Conservation (phyloP, 1,140 invertebrate species). For the Sitodiplosis mosellana region DNA sequence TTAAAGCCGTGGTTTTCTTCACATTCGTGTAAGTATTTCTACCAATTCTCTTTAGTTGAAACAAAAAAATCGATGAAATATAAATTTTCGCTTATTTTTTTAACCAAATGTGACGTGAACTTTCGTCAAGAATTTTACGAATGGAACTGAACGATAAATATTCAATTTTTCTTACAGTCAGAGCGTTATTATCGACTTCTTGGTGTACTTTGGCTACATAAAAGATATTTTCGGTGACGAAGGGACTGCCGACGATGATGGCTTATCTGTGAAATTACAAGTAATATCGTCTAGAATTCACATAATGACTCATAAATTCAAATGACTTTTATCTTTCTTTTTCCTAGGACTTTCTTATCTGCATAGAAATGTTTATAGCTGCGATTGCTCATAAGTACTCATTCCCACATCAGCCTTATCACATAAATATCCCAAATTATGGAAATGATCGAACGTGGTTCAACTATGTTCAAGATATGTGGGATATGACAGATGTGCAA, state of each 20-base stretch:
- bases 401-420: slow-evolving; percentile 78
- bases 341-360: slow-evolving; percentile 83
- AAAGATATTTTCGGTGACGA: slow-evolving; percentile 37
- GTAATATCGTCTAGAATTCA: slow-evolving; percentile 24
- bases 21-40: slow-evolving; percentile 87
- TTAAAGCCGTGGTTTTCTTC: slow-evolving; percentile 94
- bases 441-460: slow-evolving; percentile 29
- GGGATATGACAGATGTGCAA: slow-evolving; percentile 86
- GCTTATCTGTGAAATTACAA: slow-evolving; percentile 56
- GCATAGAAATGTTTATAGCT: slow-evolving; percentile 94
- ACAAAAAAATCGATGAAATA: too few species aligned
- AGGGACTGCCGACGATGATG: slow-evolving; percentile 28
- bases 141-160: background rate
- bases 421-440: slow-evolving; percentile 25
- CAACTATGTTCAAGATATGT: slow-evolving; percentile 60
- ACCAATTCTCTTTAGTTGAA: too few species aligned
- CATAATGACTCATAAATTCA: too few species aligned
- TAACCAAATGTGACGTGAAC: too few species aligned
- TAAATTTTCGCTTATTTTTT: too few species aligned
- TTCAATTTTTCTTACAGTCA: slow-evolving; percentile 47
- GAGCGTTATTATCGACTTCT: slow-evolving; percentile 70
- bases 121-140: too few species aligned
- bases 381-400: slow-evolving; percentile 89
- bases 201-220: slow-evolving; percentile 62
- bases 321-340: slow-evolving; percentile 6